phyloP scores from a whole-genome alignment of 1,140 invertebrate species.

The Drosophila trapezifrons region DNA sequence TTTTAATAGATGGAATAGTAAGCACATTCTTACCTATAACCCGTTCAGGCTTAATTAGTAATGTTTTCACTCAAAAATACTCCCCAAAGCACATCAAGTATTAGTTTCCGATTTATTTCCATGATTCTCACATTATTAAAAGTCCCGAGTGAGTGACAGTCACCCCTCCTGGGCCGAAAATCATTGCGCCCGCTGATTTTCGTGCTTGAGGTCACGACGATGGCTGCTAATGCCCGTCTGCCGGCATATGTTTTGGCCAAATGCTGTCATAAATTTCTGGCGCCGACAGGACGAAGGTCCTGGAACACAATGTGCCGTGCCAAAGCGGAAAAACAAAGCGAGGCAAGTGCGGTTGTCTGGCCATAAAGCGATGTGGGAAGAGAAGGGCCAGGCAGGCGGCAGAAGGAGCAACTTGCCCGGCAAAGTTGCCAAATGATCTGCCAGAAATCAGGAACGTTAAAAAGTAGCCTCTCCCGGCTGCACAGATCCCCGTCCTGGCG shows the following conservation, averaged over 20 bases:
- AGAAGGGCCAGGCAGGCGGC: background rate
- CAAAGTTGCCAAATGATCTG: constrained; percentile 80
- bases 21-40: too few relatives aligned
- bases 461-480: constrained; percentile 45
- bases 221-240: constrained; percentile 75
- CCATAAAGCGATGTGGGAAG: constrained; percentile 7
- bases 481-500: constrained; percentile 17
- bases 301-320: constrained; percentile 74
- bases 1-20: too few relatives aligned
- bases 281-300: constrained; percentile 52
- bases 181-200: background rate
- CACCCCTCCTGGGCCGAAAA: background rate
- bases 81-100: too few relatives aligned
- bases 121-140: constrained; percentile 27
- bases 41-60: too few relatives aligned
- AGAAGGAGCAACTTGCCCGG: constrained; percentile 21
- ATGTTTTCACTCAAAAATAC: too few relatives aligned
- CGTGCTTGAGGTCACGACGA: constrained; percentile 43
- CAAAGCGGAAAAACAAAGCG: constrained; percentile 56
- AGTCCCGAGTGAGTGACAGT: constrained; percentile 5
- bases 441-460: constrained; percentile 75
- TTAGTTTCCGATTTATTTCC: constrained; percentile 17
- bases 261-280: constrained; percentile 78
- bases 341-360: constrained; percentile 65
- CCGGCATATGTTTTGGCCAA: constrained; percentile 80